Evolutionary conservation across 1,140 invertebrate species (phyloP).

Genomic region (Platyscapa corneri): DNA sequence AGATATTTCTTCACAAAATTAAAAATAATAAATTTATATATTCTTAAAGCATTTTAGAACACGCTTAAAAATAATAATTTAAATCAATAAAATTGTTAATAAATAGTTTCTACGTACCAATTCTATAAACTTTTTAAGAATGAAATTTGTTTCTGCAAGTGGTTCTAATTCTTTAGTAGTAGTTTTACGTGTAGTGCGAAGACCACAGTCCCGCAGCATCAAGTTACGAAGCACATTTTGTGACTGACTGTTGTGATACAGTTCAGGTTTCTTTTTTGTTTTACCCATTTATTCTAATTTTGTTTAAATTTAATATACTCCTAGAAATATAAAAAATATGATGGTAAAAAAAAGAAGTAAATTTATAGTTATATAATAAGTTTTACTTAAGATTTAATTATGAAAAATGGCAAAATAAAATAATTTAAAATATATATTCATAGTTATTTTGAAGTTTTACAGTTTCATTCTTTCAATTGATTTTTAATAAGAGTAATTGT

Average conservation of each 20-base stretch:
- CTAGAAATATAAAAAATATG: slow-evolving; percentile 6
- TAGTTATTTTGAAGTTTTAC: neutral
- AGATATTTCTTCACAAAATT: neutral
- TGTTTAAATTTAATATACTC: neutral
- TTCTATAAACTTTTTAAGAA: slow-evolving; percentile 74
- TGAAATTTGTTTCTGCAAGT: slow-evolving; percentile 75
- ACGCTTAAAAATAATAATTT: neutral
- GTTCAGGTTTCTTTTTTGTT: slow-evolving; percentile 59
- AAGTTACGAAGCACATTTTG: slow-evolving; percentile 67
- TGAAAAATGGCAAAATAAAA: neutral
- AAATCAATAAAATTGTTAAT: neutral
- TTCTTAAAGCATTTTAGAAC: neutral
- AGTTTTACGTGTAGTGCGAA: slow-evolving; percentile 60
- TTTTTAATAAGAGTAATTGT: neutral
- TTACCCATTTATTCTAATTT: slow-evolving; percentile 62
- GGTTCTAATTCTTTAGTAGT: slow-evolving; percentile 69
- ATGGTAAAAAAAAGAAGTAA: neutral
- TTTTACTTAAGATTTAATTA: neutral
- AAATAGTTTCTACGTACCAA: slow-evolving; percentile 66
- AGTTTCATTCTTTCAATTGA: neutral
- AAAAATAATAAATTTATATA: neutral
- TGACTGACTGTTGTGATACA: slow-evolving; percentile 57
- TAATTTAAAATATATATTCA: neutral
- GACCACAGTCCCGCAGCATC: slow-evolving; percentile 67
- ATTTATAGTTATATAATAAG: neutral